phyloP scores from a whole-genome alignment of 2,113 vertebrate species.

The Cottus gobio region DNA sequence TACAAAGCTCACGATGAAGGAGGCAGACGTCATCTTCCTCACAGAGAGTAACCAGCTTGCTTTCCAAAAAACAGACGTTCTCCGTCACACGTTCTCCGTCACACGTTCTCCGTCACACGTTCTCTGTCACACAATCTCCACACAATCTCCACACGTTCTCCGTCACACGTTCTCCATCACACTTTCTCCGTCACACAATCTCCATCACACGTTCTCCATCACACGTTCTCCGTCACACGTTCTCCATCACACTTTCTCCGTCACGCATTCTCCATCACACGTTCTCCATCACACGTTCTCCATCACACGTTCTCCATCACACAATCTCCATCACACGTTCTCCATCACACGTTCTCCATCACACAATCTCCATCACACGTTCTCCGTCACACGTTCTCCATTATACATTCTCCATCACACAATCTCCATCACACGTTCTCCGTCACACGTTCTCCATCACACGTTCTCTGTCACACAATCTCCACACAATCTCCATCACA shows the following conservation, averaged over 20 bases:
- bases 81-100: neutral
- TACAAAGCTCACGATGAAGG: constrained; percentile 5
- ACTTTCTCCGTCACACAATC: neutral
- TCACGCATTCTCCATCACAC: no score
- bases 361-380: neutral
- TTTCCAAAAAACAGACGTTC: neutral
- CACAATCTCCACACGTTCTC: neutral
- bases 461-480: neutral
- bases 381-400: neutral
- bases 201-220: no score
- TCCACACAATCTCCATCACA: no score
- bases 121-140: neutral
- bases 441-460: neutral
- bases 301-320: no score
- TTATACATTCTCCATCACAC: no score
- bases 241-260: neutral
- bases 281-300: neutral
- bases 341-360: no score
- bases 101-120: neutral
- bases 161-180: neutral
- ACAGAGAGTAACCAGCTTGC: neutral
- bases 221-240: neutral
- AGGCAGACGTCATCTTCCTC: constrained; percentile 11
- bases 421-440: neutral
- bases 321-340: neutral